Percentiles rank a stretch among this genome's conserved stretches.
Evolutionary conservation across 2,888 invertebrate genomes (phyloP).

Genomic region (Diplazon laetatorius): DNA sequence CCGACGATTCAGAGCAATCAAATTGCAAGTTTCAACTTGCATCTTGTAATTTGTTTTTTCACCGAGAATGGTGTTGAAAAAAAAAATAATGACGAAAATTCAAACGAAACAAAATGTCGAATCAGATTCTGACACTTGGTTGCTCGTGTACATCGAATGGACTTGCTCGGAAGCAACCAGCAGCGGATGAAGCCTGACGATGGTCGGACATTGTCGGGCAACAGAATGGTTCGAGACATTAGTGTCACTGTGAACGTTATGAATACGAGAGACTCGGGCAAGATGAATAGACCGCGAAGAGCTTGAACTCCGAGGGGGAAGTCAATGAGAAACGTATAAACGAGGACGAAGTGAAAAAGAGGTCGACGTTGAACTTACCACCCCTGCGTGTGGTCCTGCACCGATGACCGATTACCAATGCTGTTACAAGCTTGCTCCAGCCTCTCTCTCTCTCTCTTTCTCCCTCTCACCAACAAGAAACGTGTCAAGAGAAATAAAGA

Average conservation of each 20-base stretch:
- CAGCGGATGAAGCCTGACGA: conserved; percentile 16
- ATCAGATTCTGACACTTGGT: conserved; percentile 1
- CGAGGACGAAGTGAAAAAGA: conserved; percentile 52
- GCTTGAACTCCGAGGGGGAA: conserved; percentile 50
- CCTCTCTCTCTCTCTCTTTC: conserved; percentile 58
- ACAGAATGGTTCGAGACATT: conserved; percentile 70
- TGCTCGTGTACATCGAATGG: conserved; percentile 9
- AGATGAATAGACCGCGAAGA: conserved; percentile 76
- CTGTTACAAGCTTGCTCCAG: conserved; percentile 57
- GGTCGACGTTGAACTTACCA: conserved; percentile 35
- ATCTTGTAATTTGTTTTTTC: too few relatives aligned
- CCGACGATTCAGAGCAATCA: too few relatives aligned
- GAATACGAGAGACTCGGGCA: conserved; percentile 76
- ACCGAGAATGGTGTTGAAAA: too few relatives aligned
- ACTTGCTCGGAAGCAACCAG: conserved; percentile 21
- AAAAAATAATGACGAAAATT: too few relatives aligned
- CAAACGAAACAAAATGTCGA: conserved; percentile 28
- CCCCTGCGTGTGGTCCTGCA: conserved; percentile 69
- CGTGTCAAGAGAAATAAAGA: conserved; percentile 57
- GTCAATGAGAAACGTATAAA: conserved; percentile 68
- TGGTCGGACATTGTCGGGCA: neutral
- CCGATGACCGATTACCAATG: conserved; percentile 50
- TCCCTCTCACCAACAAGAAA: too few relatives aligned
- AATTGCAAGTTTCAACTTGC: too few relatives aligned
- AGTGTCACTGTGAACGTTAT: conserved; percentile 73